Percentiles rank a stretch among this genome's conserved stretches.
Evolutionary conservation across 2,888 invertebrate species (phyloP).

Genomic region (Leptinotarsa rubiginosa): DNA sequence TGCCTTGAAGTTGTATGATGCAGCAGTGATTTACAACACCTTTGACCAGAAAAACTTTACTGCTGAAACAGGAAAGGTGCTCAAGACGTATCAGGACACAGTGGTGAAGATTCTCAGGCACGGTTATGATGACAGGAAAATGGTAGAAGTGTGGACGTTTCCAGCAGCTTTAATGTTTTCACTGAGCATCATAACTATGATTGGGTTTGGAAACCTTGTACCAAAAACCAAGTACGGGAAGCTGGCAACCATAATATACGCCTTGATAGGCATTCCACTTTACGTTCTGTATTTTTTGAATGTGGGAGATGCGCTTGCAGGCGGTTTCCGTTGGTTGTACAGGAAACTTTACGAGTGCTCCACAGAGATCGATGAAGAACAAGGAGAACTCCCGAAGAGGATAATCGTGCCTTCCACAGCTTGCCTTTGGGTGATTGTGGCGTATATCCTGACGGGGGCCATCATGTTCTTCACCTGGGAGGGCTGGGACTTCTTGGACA

Average conservation of each 20-base stretch:
- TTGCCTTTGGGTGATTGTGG: conserved; percentile 88
- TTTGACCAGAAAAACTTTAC: conserved; percentile 77
- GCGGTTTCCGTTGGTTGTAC: conserved; percentile 84
- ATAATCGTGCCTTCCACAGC: conserved; percentile 90
- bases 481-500: conserved; percentile 87
- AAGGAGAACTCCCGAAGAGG: conserved; percentile 70
- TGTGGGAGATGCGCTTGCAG: conserved; percentile 88
- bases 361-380: conserved; percentile 68
- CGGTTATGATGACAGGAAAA: conserved; percentile 76
- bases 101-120: conserved; percentile 75
- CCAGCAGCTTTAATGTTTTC: conserved; percentile 91
- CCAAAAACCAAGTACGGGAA: conserved; percentile 87
- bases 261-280: conserved; percentile 87
- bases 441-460: conserved; percentile 85
- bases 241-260: conserved; percentile 85
- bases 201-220: conserved; percentile 89
- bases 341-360: conserved; percentile 82
- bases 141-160: conserved; percentile 84
- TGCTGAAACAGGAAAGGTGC: conserved; percentile 71
- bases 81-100: conserved; percentile 76
- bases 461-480: conserved; percentile 93
- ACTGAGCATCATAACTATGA: conserved; percentile 90
- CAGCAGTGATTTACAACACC: conserved; percentile 74
- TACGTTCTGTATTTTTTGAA: conserved; percentile 90
- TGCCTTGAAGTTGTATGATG: conserved; percentile 76